Evolutionary conservation across 2,888 invertebrate genomes (phyloP).

Genomic region (Cephonodes hylas): DNA sequence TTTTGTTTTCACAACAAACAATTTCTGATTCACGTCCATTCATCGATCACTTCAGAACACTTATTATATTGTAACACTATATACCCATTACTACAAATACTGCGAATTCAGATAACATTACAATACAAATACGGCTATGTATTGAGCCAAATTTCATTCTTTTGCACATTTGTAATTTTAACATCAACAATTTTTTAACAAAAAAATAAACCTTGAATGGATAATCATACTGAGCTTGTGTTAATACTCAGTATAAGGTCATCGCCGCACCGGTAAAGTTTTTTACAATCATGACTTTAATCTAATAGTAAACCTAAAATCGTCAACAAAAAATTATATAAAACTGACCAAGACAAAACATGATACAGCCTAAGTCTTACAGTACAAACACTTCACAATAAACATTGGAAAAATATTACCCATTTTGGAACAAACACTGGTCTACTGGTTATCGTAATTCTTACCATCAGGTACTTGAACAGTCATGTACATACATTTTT

Average conservation of each 20-base stretch:
- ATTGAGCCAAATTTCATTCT: neutral
- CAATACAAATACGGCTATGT: neutral
- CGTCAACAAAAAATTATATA: neutral
- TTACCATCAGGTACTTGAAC: too few species aligned
- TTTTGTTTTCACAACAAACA: neutral
- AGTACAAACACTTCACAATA: neutral
- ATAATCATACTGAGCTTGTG: neutral
- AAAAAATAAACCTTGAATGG: neutral
- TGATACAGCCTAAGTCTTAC: neutral
- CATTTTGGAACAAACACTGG: neutral
- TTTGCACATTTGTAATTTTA: neutral
- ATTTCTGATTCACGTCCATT: neutral
- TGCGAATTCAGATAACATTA: constrained; percentile 1
- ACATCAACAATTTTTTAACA: neutral
- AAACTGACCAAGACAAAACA: neutral
- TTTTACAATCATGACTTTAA: neutral
- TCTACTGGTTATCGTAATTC: too few species aligned
- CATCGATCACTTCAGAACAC: neutral
- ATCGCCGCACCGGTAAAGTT: neutral
- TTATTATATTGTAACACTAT: neutral
- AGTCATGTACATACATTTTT: too few species aligned
- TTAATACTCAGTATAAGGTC: neutral
- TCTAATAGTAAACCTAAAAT: neutral
- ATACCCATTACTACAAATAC: neutral
- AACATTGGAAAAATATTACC: neutral